phyloP scores from a whole-genome alignment of 1,140 invertebrate species.

The Parasteatoda tepidariorum region DNA sequence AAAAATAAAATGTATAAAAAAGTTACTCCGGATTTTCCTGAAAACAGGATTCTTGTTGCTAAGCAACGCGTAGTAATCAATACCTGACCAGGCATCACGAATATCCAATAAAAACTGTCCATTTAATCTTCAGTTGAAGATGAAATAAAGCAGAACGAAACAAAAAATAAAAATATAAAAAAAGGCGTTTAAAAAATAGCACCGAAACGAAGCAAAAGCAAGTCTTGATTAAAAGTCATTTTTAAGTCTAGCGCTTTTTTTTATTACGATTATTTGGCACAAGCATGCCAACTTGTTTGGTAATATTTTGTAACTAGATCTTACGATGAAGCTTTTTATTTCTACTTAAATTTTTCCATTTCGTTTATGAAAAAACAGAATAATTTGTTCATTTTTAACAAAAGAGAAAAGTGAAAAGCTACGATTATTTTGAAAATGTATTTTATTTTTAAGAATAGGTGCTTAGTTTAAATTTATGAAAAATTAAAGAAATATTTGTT shows the following conservation, averaged over 20 bases:
- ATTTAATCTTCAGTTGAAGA: constrained; percentile 57
- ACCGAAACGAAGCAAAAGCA: neutral
- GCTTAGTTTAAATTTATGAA: too few relatives aligned
- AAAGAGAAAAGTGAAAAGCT: too few relatives aligned
- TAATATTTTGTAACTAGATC: neutral
- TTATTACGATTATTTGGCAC: neutral
- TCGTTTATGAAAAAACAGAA: too few relatives aligned
- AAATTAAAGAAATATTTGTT: too few relatives aligned
- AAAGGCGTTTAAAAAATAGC: neutral
- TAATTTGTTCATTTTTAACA: too few relatives aligned
- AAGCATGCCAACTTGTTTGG: neutral
- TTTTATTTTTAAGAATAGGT: too few relatives aligned
- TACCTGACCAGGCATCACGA: constrained; percentile 49
- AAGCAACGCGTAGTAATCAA: constrained; percentile 56
- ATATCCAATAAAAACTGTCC: constrained; percentile 56
- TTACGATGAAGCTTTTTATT: too few relatives aligned
- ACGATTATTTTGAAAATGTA: too few relatives aligned
- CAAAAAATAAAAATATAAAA: constrained; percentile 26
- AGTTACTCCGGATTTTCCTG: constrained; percentile 30
- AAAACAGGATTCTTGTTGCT: constrained; percentile 42
- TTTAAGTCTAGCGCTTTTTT: neutral
- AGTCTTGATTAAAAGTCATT: constrained; percentile 35
- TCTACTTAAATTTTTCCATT: too few relatives aligned
- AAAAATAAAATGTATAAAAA: constrained; percentile 1
- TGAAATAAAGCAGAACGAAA: constrained; percentile 50